phyloP scores from a whole-genome alignment of 2,113 vertebrate genomes.

The Nymphicus hollandicus region DNA sequence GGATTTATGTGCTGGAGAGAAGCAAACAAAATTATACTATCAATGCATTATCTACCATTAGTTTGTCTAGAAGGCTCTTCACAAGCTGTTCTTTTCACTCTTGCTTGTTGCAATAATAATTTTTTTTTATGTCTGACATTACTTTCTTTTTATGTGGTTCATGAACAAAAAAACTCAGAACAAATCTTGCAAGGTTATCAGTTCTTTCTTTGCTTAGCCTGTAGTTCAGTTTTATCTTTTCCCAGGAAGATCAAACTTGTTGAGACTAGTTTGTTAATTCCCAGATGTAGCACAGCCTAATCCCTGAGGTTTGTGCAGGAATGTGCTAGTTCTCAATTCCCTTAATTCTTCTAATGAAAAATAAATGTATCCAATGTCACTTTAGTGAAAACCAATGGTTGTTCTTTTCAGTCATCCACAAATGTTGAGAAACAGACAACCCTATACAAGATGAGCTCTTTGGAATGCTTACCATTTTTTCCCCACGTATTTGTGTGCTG shows the following conservation, averaged over 20 bases:
- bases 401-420: conserved; percentile 4
- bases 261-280: conserved; percentile 70
- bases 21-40: conserved; percentile 53
- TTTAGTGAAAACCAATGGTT: conserved; percentile 18
- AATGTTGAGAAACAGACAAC: conserved; percentile 11
- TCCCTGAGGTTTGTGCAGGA: conserved; percentile 71
- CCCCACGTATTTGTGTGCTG: background rate
- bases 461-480: background rate
- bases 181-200: conserved; percentile 67
- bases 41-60: conserved; percentile 58
- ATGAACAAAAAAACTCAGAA: conserved; percentile 35
- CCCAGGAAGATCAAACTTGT: conserved; percentile 72
- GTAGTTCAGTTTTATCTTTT: conserved; percentile 64
- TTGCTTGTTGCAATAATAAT: conserved; percentile 46
- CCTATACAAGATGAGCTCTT: background rate
- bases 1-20: conserved; percentile 27
- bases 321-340: conserved; percentile 66
- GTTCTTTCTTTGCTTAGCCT: conserved; percentile 64
- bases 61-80: conserved; percentile 58
- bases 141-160: conserved; percentile 64
- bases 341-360: conserved; percentile 61
- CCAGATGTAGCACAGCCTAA: conserved; percentile 67
- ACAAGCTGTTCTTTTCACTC: conserved; percentile 59
- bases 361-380: conserved; percentile 51
- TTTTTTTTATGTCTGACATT: conserved; percentile 26